Percentiles rank a stretch among this genome's conserved stretches.
These are phyloP conservation scores for Chelonoidis abingdonii DNA, from an alignment of 2,113 vertebrate genomes.

Conservation along the genomic window DNA sequence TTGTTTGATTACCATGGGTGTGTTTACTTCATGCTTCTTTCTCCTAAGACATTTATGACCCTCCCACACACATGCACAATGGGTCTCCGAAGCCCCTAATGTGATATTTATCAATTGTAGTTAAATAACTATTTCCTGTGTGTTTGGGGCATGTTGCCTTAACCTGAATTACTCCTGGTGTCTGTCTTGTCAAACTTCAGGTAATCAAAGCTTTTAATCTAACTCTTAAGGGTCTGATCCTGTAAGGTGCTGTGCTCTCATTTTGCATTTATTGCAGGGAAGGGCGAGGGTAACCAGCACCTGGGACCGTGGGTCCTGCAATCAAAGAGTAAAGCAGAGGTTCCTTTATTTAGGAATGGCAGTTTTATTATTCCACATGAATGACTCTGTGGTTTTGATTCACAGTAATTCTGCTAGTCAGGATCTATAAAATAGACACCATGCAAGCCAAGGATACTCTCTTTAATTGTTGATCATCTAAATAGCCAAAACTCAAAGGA, in stretches of 20 bases:
- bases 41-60: background rate
- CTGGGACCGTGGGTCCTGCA: background rate
- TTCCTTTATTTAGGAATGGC: background rate
- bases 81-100: background rate
- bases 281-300: background rate
- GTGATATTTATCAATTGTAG: background rate
- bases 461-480: background rate
- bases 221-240: background rate
- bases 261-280: background rate
- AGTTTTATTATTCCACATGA: background rate
- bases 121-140: background rate
- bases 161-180: background rate
- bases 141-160: background rate
- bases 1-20: background rate
- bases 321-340: background rate
- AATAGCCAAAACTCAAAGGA: background rate
- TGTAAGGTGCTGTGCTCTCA: background rate
- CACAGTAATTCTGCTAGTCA: background rate
- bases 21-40: background rate
- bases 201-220: background rate
- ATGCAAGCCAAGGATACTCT: constrained; percentile 1
- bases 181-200: background rate
- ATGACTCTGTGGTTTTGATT: background rate
- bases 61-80: too few species aligned
- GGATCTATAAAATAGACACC: background rate